Percentiles rank a stretch among this genome's conserved stretches.
Conservation (phyloP, 1,140 invertebrate species). For the Drosophila seguyi region DNA sequence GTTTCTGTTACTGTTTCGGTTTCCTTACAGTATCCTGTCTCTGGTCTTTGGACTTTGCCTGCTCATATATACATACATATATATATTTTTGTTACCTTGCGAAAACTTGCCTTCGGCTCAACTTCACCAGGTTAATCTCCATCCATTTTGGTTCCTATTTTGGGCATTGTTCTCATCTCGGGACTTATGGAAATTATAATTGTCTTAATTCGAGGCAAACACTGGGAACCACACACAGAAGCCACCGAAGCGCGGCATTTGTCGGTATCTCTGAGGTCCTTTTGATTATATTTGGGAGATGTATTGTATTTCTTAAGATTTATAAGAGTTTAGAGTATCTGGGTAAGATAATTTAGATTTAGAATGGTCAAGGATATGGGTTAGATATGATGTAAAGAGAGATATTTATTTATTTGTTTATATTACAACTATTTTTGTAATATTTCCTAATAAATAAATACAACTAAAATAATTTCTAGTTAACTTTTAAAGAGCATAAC, state of each 20-base stretch:
- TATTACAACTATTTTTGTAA: no score
- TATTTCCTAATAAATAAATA: no score
- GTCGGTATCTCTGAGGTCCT: background rate
- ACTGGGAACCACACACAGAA: slow-evolving; percentile 8
- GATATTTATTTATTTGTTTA: no score
- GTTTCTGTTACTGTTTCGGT: background rate
- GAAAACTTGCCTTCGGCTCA: slow-evolving; percentile 32
- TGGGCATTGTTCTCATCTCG: slow-evolving; percentile 34
- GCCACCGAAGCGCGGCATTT: background rate
- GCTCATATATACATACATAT: background rate
- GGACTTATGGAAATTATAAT: slow-evolving; percentile 63
- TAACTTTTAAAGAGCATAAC: no score
- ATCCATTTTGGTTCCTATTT: slow-evolving; percentile 27
- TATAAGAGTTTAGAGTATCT: background rate
- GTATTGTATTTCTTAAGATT: background rate
- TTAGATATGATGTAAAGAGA: background rate
- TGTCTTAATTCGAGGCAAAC: slow-evolving; percentile 52
- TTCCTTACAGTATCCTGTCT: slow-evolving; percentile 27
- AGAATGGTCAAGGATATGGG: background rate
- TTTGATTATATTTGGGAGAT: background rate
- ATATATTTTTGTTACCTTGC: no score
- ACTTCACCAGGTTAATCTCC: slow-evolving; percentile 51
- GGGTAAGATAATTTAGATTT: background rate
- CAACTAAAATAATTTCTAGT: no score
- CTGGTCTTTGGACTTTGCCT: slow-evolving; percentile 29